Conservation (phyloP, 2,888 invertebrate species). For the Platypus cylindrus region DNA sequence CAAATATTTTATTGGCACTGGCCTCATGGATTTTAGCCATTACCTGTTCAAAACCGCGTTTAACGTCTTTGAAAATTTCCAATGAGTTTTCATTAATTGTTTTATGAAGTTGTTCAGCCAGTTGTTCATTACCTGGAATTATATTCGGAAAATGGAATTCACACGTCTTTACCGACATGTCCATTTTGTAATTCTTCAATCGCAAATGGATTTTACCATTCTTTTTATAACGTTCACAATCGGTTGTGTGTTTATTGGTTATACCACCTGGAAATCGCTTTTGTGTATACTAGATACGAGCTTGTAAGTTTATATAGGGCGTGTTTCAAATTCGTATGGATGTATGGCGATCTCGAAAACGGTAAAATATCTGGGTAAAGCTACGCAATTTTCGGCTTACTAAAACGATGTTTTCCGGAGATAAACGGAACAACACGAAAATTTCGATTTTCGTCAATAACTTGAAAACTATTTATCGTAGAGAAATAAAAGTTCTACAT, state of each 20-base stretch:
- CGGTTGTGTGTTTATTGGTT: slow-evolving; percentile 14
- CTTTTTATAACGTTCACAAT: slow-evolving; percentile 21
- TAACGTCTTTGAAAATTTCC: slow-evolving; percentile 23
- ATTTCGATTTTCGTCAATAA: no score
- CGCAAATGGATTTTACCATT: slow-evolving; percentile 20
- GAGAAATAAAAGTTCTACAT: no score
- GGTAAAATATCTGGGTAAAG: no score
- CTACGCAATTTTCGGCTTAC: no score
- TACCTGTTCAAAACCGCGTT: slow-evolving; percentile 18
- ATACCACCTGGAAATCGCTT: slow-evolving; percentile 20
- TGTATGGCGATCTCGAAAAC: no score
- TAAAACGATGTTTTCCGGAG: no score
- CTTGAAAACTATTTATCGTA: no score
- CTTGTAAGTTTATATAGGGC: no score
- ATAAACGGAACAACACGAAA: no score
- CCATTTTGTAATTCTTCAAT: slow-evolving; percentile 32
- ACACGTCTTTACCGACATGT: slow-evolving; percentile 42
- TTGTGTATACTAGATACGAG: no score
- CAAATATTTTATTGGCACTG: slow-evolving; percentile 19
- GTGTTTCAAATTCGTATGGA: no score
- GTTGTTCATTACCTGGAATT: slow-evolving; percentile 23
- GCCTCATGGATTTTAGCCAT: slow-evolving; percentile 18
- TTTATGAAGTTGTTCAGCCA: slow-evolving; percentile 20
- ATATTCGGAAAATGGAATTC: slow-evolving; percentile 20
- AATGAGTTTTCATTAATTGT: slow-evolving; percentile 23